phyloP scores from a whole-genome alignment of 1,140 invertebrate species.

The Maniola jurtina region DNA sequence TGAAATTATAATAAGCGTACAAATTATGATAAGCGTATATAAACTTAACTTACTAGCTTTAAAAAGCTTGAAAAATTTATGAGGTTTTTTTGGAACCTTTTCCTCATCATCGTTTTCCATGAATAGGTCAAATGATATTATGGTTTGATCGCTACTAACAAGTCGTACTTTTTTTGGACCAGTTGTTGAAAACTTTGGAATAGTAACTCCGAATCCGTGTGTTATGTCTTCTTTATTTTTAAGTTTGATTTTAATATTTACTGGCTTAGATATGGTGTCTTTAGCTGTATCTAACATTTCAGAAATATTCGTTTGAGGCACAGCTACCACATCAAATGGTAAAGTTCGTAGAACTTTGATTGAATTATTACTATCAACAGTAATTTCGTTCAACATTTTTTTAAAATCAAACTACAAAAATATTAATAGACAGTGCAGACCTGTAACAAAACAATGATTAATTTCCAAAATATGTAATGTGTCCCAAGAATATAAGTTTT shows the following conservation, averaged over 20 bases:
- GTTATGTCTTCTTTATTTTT: constrained; percentile 47
- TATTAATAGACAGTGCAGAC: background rate
- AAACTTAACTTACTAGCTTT: constrained; percentile 40
- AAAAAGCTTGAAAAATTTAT: constrained; percentile 47
- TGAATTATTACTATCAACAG: background rate
- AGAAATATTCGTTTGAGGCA: constrained; percentile 33
- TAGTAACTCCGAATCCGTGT: constrained; percentile 31
- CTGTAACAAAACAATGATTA: background rate
- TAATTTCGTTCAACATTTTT: constrained; percentile 2
- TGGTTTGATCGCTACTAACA: constrained; percentile 60
- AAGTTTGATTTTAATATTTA: constrained; percentile 62
- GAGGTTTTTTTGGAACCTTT: constrained; percentile 37
- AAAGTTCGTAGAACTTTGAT: constrained; percentile 21
- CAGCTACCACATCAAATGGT: constrained; percentile 54
- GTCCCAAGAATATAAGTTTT: no score
- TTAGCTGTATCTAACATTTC: constrained; percentile 11
- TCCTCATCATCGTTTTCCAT: constrained; percentile 44
- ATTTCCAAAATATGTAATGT: no score
- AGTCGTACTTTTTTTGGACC: constrained; percentile 44
- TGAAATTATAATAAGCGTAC: background rate
- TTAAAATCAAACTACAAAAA: background rate
- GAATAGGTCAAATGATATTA: constrained; percentile 60
- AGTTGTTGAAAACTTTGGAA: constrained; percentile 36
- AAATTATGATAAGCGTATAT: background rate
- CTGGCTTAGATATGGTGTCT: constrained; percentile 31